A percentile compares a stretch with the other conserved stretches of the same genome.
Conservation (phyloP, 2,888 invertebrate species). For the Orchesellides sinensis region DNA sequence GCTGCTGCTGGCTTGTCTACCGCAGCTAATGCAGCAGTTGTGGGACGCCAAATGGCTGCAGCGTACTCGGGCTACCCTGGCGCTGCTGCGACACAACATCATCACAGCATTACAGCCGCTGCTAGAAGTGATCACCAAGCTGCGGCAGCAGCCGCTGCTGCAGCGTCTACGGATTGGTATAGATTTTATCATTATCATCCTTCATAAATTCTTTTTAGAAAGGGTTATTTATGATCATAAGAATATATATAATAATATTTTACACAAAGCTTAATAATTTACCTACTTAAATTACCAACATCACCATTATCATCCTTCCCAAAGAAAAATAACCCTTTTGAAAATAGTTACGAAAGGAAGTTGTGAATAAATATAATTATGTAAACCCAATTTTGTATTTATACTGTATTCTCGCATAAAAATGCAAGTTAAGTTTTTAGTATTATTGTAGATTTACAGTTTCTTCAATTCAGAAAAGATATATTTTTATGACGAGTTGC, state of each 20-base stretch:
- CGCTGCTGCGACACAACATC: constrained; percentile 28
- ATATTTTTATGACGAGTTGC: too few relatives aligned
- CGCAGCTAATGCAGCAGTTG: constrained; percentile 14
- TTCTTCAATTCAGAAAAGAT: too few relatives aligned
- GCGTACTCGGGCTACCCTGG: constrained; percentile 47
- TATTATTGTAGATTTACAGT: too few relatives aligned
- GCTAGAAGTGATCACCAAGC: constrained; percentile 45
- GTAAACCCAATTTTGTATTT: not conserved
- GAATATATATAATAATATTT: not conserved
- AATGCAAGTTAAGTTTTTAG: too few relatives aligned
- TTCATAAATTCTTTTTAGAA: constrained; percentile 31
- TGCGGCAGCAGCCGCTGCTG: constrained; percentile 47
- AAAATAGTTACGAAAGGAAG: not conserved
- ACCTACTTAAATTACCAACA: too few relatives aligned
- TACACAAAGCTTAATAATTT: not conserved
- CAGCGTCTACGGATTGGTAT: constrained; percentile 50
- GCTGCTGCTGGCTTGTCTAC: constrained; percentile 43
- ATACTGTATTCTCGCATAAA: too few relatives aligned
- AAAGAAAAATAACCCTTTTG: not conserved
- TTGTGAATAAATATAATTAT: not conserved
- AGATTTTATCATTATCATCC: constrained; percentile 58
- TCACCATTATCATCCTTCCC: not conserved
- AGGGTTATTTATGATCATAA: not conserved
- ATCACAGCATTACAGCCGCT: constrained; percentile 35
- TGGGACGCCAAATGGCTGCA: constrained; percentile 41